Evolutionary conservation across 2,888 invertebrate genomes (phyloP).

Genomic region (Coleophora flavipennella): DNA sequence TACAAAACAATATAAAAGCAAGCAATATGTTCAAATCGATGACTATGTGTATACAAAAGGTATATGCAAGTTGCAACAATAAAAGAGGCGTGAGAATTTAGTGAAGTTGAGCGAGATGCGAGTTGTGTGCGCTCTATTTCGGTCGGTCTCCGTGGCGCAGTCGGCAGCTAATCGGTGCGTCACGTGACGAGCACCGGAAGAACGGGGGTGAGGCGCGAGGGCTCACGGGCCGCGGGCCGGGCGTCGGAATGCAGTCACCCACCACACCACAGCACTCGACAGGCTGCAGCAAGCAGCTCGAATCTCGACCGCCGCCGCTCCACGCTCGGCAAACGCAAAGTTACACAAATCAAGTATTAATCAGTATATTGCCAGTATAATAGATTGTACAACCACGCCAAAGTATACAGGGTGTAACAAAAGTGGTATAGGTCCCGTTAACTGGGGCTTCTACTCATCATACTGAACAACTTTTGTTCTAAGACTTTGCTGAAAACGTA

Average conservation of each 20-base stretch:
- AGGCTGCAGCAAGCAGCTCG: conserved; percentile 42
- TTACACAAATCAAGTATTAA: no score
- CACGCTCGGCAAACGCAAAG: no score
- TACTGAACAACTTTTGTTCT: no score
- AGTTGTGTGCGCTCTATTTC: conserved; percentile 63
- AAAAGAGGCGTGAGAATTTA: conserved; percentile 43
- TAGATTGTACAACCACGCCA: no score
- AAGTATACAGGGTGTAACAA: no score
- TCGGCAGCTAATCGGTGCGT: conserved; percentile 62
- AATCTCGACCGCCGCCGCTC: no score
- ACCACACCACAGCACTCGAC: conserved; percentile 16
- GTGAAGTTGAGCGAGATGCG: conserved; percentile 48
- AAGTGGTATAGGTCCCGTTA: no score
- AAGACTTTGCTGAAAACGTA: no score
- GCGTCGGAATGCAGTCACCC: conserved; percentile 65
- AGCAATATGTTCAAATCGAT: no score
- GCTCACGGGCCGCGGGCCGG: conserved; percentile 32
- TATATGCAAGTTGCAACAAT: conserved; percentile 14
- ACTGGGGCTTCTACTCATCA: no score
- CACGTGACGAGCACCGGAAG: conserved; percentile 69
- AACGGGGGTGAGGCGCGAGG: conserved; percentile 46
- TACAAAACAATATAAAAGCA: no score
- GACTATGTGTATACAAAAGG: conserved; percentile 9
- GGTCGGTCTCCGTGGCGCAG: conserved; percentile 58
- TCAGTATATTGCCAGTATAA: no score